Conservation (phyloP, 1,140 invertebrate species). For the Steinernema feltiae region DNA sequence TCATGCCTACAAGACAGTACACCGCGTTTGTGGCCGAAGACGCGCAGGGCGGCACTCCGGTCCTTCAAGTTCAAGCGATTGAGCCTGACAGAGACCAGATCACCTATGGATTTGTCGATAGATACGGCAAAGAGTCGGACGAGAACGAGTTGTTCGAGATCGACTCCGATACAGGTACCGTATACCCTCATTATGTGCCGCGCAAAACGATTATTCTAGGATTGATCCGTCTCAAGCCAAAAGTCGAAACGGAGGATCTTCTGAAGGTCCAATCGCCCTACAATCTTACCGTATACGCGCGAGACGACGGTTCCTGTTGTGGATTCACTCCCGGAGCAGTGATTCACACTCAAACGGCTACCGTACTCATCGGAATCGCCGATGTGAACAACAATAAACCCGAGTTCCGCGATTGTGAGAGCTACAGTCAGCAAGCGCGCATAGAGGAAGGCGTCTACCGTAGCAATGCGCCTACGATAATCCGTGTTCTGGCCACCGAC, state of each 20-base stretch:
- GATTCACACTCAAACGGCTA: constrained; percentile 35
- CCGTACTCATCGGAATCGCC: constrained; percentile 41
- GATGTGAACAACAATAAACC: constrained; percentile 55
- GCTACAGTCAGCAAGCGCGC: constrained; percentile 39
- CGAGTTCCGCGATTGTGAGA: constrained; percentile 41
- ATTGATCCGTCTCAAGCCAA: constrained; percentile 41
- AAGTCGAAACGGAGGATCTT: constrained; percentile 35
- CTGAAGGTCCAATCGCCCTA: constrained; percentile 33
- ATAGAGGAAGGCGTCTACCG: constrained; percentile 48
- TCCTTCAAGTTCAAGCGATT: constrained; percentile 41
- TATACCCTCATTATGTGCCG: too few species aligned
- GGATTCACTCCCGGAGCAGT: constrained; percentile 4
- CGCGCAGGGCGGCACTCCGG: constrained; percentile 51
- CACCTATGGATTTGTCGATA: constrained; percentile 44
- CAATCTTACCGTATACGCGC: constrained; percentile 50
- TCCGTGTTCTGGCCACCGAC: constrained; percentile 45
- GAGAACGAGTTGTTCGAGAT: constrained; percentile 45
- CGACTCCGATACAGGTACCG: constrained; percentile 51
- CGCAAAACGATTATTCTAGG: constrained; percentile 38
- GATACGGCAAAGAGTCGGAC: constrained; percentile 27
- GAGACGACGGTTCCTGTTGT: constrained; percentile 54
- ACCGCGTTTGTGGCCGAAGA: constrained; percentile 52
- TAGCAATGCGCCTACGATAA: constrained; percentile 25
- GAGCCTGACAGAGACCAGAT: constrained; percentile 53
- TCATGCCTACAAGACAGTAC: constrained; percentile 52